These are phyloP conservation scores for Oxystoma pomonae DNA, from an alignment of 2,888 invertebrate species.

Conservation along the genomic window DNA sequence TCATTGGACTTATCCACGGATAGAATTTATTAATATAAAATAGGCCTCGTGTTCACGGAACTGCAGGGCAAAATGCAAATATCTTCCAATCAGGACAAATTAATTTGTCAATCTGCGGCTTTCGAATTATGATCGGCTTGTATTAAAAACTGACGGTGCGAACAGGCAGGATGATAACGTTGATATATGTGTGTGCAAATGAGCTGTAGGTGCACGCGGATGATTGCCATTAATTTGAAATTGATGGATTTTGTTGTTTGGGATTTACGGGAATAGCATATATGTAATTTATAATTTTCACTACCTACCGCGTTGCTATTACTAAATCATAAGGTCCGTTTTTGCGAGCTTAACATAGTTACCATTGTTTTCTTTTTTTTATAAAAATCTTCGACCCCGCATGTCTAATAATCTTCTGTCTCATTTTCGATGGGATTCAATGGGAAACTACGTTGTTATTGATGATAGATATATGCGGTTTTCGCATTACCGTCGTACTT, in stretches of 20 bases:
- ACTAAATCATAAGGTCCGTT: too few relatives aligned
- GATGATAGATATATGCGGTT: too few relatives aligned
- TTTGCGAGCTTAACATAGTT: too few relatives aligned
- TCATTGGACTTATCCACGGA: neutral
- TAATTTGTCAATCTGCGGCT: slow-evolving; percentile 32
- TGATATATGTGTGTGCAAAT: slow-evolving; percentile 4
- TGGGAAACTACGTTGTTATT: too few relatives aligned
- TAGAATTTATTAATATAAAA: neutral
- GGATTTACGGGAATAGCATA: too few relatives aligned
- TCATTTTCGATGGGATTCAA: too few relatives aligned
- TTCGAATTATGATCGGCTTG: slow-evolving; percentile 23
- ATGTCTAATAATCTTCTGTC: too few relatives aligned
- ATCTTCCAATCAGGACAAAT: slow-evolving; percentile 31
- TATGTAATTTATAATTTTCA: too few relatives aligned
- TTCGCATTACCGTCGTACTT: too few relatives aligned
- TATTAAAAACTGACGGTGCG: slow-evolving; percentile 21
- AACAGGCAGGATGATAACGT: neutral
- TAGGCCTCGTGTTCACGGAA: slow-evolving; percentile 11
- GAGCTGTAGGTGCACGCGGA: neutral
- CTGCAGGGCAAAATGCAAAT: slow-evolving; percentile 28
- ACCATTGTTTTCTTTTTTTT: too few relatives aligned
- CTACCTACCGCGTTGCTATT: too few relatives aligned
- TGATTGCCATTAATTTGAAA: neutral
- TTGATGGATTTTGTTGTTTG: slow-evolving; percentile 2
- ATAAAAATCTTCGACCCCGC: too few relatives aligned